A percentile compares a stretch with the other conserved stretches of the same genome.
Conservation (phyloP, 2,888 invertebrate species). For the Epinotia ramella region DNA sequence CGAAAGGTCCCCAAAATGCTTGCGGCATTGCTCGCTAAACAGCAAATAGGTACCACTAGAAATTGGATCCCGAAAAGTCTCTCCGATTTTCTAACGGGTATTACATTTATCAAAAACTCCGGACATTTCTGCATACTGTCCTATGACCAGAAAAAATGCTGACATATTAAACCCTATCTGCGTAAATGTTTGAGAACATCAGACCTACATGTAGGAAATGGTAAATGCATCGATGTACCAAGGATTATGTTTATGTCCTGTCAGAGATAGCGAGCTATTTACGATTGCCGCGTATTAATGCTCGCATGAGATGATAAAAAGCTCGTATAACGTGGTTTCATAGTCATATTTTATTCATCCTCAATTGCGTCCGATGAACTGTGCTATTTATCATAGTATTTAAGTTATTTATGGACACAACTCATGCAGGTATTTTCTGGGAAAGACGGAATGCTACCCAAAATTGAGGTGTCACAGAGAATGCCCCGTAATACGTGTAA, state of each 20-base stretch:
- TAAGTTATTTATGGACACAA: not conserved
- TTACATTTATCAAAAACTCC: too few species aligned
- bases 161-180: not conserved
- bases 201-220: constrained; percentile 10
- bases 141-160: not conserved
- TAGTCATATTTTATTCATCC: constrained; percentile 3
- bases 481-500: too few species aligned
- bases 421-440: not conserved
- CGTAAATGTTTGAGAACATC: not conserved
- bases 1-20: too few species aligned
- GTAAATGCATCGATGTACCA: constrained; percentile 12
- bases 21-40: too few species aligned
- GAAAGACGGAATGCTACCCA: too few species aligned
- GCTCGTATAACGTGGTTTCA: not conserved
- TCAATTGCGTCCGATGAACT: not conserved
- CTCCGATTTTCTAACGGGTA: too few species aligned
- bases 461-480: too few species aligned
- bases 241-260: constrained; percentile 7
- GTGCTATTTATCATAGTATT: not conserved
- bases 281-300: constrained; percentile 9
- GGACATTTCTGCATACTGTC: not conserved
- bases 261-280: constrained; percentile 5
- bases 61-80: too few species aligned
- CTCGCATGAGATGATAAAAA: not conserved
- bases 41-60: too few species aligned